phyloP scores from a whole-genome alignment of 2,113 vertebrate genomes.

The Chunga burmeisteri region DNA sequence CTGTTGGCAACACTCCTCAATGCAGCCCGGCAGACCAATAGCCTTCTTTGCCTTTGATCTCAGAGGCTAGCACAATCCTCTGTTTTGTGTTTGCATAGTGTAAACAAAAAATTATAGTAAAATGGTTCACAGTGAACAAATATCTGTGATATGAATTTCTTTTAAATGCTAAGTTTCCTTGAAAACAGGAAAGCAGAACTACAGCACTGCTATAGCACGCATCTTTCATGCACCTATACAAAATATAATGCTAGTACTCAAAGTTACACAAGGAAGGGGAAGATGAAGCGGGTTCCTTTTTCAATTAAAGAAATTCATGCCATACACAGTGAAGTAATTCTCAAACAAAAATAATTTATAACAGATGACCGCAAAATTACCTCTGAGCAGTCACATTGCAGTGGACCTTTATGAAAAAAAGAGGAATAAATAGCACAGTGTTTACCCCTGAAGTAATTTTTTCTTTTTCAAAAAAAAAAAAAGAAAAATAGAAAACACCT shows the following conservation, averaged over 20 bases:
- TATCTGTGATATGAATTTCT: not conserved
- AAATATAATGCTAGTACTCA: not conserved
- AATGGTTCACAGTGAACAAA: not conserved
- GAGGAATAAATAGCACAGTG: not conserved
- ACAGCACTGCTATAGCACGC: not conserved
- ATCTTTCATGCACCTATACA: not conserved
- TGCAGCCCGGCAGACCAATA: fast-evolving
- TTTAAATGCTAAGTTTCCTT: not conserved
- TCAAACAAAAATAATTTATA: not conserved
- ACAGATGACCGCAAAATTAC: not conserved
- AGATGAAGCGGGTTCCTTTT: not conserved
- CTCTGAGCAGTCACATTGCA: not conserved
- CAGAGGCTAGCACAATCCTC: not conserved
- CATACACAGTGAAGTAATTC: not conserved
- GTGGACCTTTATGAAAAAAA: not conserved
- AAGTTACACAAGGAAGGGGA: not conserved
- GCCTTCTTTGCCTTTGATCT: not conserved
- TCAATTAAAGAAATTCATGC: not conserved
- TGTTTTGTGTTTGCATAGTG: not conserved
- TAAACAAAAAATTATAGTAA: not conserved
- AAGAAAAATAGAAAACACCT: conserved; percentile 3
- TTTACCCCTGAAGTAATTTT: conserved; percentile 11
- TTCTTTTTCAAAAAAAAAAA: not conserved
- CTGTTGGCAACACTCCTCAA: not conserved
- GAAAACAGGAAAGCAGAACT: not conserved